phyloP scores from a whole-genome alignment of 2,888 invertebrate species.

The Lasius platythorax region DNA sequence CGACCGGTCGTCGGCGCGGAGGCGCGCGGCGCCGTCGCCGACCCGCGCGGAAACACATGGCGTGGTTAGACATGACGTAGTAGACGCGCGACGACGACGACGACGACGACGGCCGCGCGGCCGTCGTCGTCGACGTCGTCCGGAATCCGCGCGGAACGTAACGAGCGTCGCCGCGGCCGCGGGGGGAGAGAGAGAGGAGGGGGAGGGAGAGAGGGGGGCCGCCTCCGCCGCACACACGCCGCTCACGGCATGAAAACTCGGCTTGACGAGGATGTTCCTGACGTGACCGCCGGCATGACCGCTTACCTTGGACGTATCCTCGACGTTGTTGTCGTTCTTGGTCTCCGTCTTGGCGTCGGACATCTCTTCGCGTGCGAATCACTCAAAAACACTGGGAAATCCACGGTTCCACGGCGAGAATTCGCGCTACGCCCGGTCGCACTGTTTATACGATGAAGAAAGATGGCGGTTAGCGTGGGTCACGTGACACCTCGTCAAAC shows the following conservation, averaged over 20 bases:
- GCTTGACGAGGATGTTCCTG: conserved; percentile 81
- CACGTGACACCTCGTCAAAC: conserved; percentile 86
- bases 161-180: conserved; percentile 5
- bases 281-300: conserved; percentile 37
- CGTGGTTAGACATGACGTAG: neutral
- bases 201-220: neutral
- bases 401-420: conserved; percentile 82
- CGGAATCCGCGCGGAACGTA: conserved; percentile 13
- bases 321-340: conserved; percentile 85
- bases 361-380: conserved; percentile 82
- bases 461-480: conserved; percentile 89
- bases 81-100: neutral
- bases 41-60: conserved; percentile 37
- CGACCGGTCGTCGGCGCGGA: conserved; percentile 3
- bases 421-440: conserved; percentile 86
- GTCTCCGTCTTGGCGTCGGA: conserved; percentile 85
- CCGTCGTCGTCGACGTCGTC: neutral
- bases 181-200: neutral
- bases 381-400: conserved; percentile 83
- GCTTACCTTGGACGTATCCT: conserved; percentile 85
- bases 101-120: neutral
- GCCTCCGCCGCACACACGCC: conserved; percentile 72
- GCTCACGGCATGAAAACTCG: conserved; percentile 83
- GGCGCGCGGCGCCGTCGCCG: conserved; percentile 34
- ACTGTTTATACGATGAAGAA: conserved; percentile 88